Percentiles rank a stretch among this genome's conserved stretches.
phyloP scores from a whole-genome alignment of 2,113 vertebrate species.

The Chaenocephalus aceratus region DNA sequence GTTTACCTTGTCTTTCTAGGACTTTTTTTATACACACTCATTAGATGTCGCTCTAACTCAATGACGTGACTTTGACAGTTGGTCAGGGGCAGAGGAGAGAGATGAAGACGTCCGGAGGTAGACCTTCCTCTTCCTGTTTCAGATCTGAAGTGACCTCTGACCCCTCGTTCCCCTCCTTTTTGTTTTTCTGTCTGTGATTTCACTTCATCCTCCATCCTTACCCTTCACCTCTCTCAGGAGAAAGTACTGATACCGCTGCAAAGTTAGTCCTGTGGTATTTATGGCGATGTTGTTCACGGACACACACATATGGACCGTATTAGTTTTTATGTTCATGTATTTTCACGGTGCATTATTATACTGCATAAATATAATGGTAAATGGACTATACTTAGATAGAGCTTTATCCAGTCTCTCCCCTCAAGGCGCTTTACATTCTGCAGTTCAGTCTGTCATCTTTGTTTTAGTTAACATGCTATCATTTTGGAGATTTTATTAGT shows the following conservation, averaged over 20 bases:
- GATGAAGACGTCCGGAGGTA: constrained; percentile 78
- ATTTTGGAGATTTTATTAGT: no score
- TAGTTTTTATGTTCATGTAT: no score
- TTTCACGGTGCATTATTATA: no score
- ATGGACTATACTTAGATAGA: no score
- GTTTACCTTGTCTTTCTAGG: no score
- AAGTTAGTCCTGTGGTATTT: not conserved
- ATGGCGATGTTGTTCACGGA: constrained; percentile 39
- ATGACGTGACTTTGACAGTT: constrained; percentile 77
- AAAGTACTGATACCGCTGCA: constrained; percentile 1
- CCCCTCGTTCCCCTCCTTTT: not conserved
- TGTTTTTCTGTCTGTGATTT: constrained; percentile 25
- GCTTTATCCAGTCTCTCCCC: no score
- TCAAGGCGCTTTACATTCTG: no score
- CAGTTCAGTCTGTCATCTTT: no score
- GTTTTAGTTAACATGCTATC: no score
- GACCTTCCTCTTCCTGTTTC: constrained; percentile 37
- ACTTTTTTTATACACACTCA: not conserved
- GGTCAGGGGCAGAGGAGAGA: constrained; percentile 72
- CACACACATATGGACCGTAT: constrained; percentile 25
- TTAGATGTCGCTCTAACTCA: constrained; percentile 53
- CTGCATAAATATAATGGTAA: no score
- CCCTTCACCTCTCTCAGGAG: constrained; percentile 2
- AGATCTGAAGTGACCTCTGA: constrained; percentile 45
- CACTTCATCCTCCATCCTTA: constrained; percentile 25